Base-by-base conservation (phyloP, 2,113 vertebrate genomes). In the Fukomys damarensis region DNA sequence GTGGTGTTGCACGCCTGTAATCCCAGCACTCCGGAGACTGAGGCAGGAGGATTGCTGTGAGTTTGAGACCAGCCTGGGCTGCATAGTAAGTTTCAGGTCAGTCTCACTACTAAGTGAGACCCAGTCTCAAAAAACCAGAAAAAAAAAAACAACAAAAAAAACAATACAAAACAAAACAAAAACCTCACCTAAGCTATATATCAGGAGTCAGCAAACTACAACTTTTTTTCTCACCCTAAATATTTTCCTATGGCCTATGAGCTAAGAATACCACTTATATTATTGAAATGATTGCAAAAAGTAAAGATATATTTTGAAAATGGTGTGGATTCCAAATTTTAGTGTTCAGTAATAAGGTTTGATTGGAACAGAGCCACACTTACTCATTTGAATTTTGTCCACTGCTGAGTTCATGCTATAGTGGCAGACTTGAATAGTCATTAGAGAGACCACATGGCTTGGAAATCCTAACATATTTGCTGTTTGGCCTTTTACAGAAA, bases 281-380 rank as follows among this genome's bases (percentile, higher is more conserved):
- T 84, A 52, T 95, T 87, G 76, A 80, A 89, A 86, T 89, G 35
- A 30, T 72, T 63, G 61, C 52, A 85, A 61, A 89, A 93, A 26
- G 26, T 77, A n/a, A 59, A 77, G 74, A 52, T 65, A 89, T 28
- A 89, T 96, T 94, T 70, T 83, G 79, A 84, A 81, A 81, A 80
- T 63, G 80, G 74, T 35, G 56, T 93, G 49, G 89, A 85, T 74
- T 91, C 84, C 24, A 83, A 63, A 80, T 91, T 88, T 94, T 24
- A 88, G 61, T 79, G n/a, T 96, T 38, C 16, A 72, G 35, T 56
- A 95, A 74, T 93, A 68, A 93, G 32, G 24, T 84, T 91, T 91
- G 63, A 38, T 86, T 61, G 72, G n/a, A 72, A 70, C 54, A 86
- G 12, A 56, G 52, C 46, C 32, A 65, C 28, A 61, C 35, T 38